Conservation (phyloP, 2,888 invertebrate species). For the Thera britannica region DNA sequence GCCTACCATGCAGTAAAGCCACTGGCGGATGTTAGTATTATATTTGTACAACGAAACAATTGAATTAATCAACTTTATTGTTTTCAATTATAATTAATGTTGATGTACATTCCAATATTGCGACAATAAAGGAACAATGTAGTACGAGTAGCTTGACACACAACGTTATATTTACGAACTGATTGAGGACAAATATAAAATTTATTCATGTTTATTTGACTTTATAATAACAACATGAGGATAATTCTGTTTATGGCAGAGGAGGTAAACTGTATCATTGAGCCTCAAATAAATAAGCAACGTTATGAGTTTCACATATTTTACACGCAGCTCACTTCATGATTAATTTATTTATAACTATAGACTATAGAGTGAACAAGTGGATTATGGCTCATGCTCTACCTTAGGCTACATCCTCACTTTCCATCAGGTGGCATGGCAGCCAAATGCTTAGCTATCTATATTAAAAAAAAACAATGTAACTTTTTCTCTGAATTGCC, state of each 20-base stretch:
- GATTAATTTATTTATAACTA: neutral
- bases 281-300: neutral
- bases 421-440: too few species aligned
- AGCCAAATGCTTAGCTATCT: too few species aligned
- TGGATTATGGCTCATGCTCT: too few species aligned
- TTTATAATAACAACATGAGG: slow-evolving; percentile 17
- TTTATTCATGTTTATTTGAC: slow-evolving; percentile 12
- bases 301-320: neutral
- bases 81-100: slow-evolving; percentile 48
- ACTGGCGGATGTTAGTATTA: neutral
- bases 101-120: slow-evolving; percentile 41
- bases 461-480: too few species aligned
- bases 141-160: slow-evolving; percentile 11
- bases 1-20: neutral
- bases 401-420: too few species aligned
- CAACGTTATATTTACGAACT: slow-evolving; percentile 4
- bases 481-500: too few species aligned
- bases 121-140: slow-evolving; percentile 48
- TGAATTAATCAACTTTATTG: slow-evolving; percentile 53
- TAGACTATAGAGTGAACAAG: too few species aligned
- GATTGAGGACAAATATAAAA: slow-evolving; percentile 5
- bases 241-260: slow-evolving; percentile 10
- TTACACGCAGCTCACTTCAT: slow-evolving; percentile 1
- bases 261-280: slow-evolving; percentile 19
- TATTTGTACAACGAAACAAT: slow-evolving; percentile 41